Base-by-base conservation (phyloP, 2,888 invertebrate genomes). In the Cryptus armator region DNA sequence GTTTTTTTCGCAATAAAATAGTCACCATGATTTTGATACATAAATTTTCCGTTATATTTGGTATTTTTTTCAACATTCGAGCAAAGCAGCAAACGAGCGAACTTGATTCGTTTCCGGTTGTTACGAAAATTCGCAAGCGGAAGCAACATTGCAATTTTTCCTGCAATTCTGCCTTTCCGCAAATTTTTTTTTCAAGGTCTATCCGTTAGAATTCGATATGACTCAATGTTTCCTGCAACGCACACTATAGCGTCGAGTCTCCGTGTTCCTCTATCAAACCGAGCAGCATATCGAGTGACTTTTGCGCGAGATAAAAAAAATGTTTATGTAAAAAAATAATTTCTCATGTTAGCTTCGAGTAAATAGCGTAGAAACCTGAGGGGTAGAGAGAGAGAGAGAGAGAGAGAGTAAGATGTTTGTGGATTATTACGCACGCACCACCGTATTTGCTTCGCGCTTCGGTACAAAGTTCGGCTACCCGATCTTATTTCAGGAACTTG, bases 381-480 rank as follows among this genome's bases (percentile, higher is more conserved):
- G 37, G 7, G 4, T 6, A 0, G n/a, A n/a, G n/a, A n/a, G n/a
- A 37, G 1, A 0, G 37, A 37, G 37, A 37, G 53, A 56, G 16
- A 14, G 3, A 24, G 19, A 56, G 1, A 3, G 53, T 9, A 19
- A 56, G 46, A 56, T 24, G 43, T 9, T 14, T 24, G 59, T 72
- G 9, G 29, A 24, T 29, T 72, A 72, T 44, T 74, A 74, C 74
- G 32, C 32, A 46, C 62, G 44, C 9, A 37, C 7, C 48, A n/a
- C 48, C n/a, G 56, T 56, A 37, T 72, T 77, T 29, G 59, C 64
- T 43, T 1, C 24, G 53, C 59, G 44, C 24, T 59, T 72, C 67
- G 66, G 67, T 81, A 37, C 77, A 67, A 75, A 77, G 66, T 77
- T 78, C 56, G 71, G 12, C 64, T 19, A 53, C 56, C 70, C 48